Percentiles rank a stretch among this genome's conserved stretches.
Conservation (phyloP, 2,888 invertebrate species). For the Cecidostiba fungosa region DNA sequence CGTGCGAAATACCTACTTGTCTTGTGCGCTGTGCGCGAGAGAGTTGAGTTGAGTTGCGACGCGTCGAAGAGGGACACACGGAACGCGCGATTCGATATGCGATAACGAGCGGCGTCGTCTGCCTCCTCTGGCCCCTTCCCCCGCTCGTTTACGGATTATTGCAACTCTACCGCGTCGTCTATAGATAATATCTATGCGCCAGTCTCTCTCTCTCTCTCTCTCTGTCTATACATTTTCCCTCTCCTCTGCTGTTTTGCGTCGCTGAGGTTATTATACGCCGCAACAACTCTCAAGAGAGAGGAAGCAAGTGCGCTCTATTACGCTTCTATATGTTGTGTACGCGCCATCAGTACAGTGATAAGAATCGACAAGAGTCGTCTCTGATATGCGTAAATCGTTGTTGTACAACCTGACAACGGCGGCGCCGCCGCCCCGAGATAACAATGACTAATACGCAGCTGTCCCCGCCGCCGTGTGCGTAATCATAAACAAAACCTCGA, state of each 20-base stretch:
- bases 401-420: background rate
- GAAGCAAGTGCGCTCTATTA: too few relatives aligned
- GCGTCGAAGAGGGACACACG: background rate
- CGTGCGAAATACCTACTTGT: background rate
- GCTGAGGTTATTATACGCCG: slow-evolving; percentile 9
- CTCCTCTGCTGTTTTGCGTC: background rate
- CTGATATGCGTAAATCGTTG: background rate
- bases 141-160: background rate
- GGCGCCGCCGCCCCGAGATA: background rate
- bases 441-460: background rate
- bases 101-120: background rate
- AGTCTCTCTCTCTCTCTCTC: background rate
- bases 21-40: background rate
- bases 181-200: background rate
- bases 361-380: background rate
- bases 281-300: background rate
- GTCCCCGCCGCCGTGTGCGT: background rate
- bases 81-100: background rate
- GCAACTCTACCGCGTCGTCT: background rate
- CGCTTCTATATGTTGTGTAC: too few relatives aligned
- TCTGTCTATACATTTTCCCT: background rate
- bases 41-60: background rate
- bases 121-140: background rate
- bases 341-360: background rate
- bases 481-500: slow-evolving; percentile 1